Base-by-base conservation (phyloP, 2,888 invertebrate species). In the Drosophila stalkeri region DNA sequence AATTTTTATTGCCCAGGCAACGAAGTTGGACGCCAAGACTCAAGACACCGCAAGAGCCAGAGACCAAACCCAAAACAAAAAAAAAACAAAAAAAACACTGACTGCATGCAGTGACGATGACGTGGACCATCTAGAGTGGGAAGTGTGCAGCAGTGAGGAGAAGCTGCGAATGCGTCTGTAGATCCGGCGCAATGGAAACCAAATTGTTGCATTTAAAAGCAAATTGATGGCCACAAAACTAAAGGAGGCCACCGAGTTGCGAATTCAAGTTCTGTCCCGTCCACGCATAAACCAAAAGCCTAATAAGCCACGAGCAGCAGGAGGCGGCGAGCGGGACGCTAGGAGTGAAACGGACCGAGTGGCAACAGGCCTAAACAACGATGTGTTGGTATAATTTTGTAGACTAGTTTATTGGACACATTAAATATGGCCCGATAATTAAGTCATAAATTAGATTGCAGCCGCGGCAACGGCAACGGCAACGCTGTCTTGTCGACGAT, bases 331-430 rank as follows among this genome's bases (percentile, higher is more conserved):
- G 55, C 0, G 0, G 1, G 12, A 9, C 3, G 16, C 4, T 20
- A 2, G 12, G 11, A 5, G 33, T 49, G 60, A 23, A 18, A 18
- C 47, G 57, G 27, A 16, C n/a, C 12, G 14, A 12, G 35, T 47
- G n/a, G 23, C 47, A 6, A 66, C 62, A 59, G 62, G 83, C 74
- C 81, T 87, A 86, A 89, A 72, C 89, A 86, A 88, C 86, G 86
- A 89, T 80, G 89, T 86, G 83, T 85, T 80, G 84, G 86, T 90
- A 89, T 90, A 90, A 89, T 91, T 91, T 92, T 91, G 91, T 91
- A 89, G 94, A 94, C 94, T 94, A 94, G 94, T 94, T 94, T 94
- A 92, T 92, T 91, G 92, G 91, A 91, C 92, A 90, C 92, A 92
- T 92, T 92, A 92, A 91, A 91, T 92, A 92, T 91, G 91, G 91